Percentiles rank a stretch among this genome's conserved stretches.
phyloP scores from a whole-genome alignment of 2,113 vertebrate species.

The Cepphus grylle region DNA sequence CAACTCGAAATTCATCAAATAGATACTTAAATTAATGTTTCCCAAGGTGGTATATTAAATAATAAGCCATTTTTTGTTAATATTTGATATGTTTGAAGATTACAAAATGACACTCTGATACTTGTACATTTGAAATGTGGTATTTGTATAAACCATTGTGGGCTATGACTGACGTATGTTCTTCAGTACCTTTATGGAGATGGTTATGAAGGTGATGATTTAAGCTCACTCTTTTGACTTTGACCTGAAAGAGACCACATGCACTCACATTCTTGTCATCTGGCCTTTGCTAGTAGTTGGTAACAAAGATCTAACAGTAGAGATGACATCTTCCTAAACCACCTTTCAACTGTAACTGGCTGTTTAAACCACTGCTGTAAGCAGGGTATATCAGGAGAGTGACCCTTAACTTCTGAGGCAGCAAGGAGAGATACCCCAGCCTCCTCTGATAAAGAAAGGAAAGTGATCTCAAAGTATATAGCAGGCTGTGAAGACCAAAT shows the following conservation, averaged over 20 bases:
- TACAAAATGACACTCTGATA: background rate
- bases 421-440: background rate
- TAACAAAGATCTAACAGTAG: background rate
- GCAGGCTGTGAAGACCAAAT: background rate
- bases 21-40: background rate
- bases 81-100: background rate
- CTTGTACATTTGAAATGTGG: accelerated
- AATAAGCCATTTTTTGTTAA: background rate
- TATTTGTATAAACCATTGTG: background rate
- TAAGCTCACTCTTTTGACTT: background rate
- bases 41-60: background rate
- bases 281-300: background rate
- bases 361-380: background rate
- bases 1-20: background rate
- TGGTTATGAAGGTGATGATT: background rate
- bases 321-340: background rate
- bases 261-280: background rate
- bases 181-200: background rate
- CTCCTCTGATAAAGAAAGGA: background rate
- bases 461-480: background rate
- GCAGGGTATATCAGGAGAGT: background rate
- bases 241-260: background rate
- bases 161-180: background rate
- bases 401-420: background rate
- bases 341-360: background rate